phyloP scores from a whole-genome alignment of 2,113 vertebrate species.

The Mobula hypostoma region DNA sequence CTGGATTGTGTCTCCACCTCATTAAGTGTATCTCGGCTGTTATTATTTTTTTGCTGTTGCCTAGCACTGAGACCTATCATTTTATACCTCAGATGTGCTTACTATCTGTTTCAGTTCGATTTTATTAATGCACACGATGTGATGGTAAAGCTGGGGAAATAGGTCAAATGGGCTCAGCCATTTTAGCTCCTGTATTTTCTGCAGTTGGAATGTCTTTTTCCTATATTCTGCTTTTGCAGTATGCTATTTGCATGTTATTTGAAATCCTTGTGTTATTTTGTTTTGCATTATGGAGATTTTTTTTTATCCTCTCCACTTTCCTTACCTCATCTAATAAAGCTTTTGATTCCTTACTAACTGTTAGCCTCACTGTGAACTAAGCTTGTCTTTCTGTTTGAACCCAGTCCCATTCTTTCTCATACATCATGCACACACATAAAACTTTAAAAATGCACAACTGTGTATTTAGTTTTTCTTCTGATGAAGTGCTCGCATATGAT shows the following conservation, averaged over 20 bases:
- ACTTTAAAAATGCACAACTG: too few species aligned
- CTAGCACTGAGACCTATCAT: background rate
- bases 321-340: background rate
- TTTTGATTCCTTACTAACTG: background rate
- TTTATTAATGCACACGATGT: background rate
- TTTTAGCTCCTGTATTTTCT: background rate
- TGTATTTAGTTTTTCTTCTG: too few species aligned
- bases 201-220: background rate
- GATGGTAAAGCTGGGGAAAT: background rate
- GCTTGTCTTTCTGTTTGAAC: background rate
- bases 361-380: background rate
- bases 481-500: too few species aligned
- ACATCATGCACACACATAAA: too few species aligned
- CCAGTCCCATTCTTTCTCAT: background rate
- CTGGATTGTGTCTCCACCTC: slow-evolving; percentile 7
- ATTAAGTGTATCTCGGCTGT: background rate
- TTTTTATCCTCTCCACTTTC: background rate
- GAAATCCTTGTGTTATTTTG: background rate
- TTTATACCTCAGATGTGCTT: background rate
- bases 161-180: background rate
- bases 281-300: background rate
- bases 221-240: background rate
- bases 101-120: background rate
- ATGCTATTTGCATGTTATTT: background rate
- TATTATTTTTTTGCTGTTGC: background rate